Conservation (phyloP, 1,140 invertebrate species). For the Pantala flavescens region DNA sequence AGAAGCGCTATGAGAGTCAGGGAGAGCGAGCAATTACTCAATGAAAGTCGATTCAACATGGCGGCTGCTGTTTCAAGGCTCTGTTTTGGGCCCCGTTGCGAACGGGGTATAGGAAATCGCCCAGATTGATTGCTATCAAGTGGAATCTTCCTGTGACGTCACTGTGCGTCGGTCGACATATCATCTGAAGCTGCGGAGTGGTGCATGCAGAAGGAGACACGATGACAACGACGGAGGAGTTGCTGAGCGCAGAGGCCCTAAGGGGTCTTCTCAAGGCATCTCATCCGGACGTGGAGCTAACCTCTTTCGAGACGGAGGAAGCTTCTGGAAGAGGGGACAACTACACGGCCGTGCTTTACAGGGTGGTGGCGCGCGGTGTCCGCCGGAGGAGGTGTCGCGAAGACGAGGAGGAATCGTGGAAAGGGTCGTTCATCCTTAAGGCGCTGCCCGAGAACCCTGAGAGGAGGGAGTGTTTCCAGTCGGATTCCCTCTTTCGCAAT, state of each 20-base stretch:
- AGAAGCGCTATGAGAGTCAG: too few species aligned
- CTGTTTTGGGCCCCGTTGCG: too few species aligned
- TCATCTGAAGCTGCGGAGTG: background rate
- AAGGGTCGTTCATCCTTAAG: slow-evolving; percentile 55
- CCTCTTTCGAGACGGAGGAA: slow-evolving; percentile 42
- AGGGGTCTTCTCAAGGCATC: background rate
- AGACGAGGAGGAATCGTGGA: slow-evolving; percentile 35
- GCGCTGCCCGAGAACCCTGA: slow-evolving; percentile 50
- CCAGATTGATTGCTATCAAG: background rate
- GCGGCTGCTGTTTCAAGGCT: too few species aligned
- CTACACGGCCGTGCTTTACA: slow-evolving; percentile 59
- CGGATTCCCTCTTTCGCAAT: slow-evolving; percentile 56
- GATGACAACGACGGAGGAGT: background rate
- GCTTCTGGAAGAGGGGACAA: slow-evolving; percentile 59
- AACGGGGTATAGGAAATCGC: too few species aligned
- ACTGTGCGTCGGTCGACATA: background rate
- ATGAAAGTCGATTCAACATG: too few species aligned
- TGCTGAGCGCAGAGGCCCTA: background rate
- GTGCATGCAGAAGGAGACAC: background rate
- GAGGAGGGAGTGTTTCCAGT: slow-evolving; percentile 53
- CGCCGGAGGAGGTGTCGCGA: slow-evolving; percentile 20
- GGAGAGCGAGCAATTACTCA: too few species aligned
- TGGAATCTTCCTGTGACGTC: slow-evolving; percentile 4
- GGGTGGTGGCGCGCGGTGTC: slow-evolving; percentile 46
- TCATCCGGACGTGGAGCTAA: background rate